These are phyloP conservation scores for Lucifuga dentata DNA, from an alignment of 2,113 vertebrate genomes.

Conservation along the genomic window DNA sequence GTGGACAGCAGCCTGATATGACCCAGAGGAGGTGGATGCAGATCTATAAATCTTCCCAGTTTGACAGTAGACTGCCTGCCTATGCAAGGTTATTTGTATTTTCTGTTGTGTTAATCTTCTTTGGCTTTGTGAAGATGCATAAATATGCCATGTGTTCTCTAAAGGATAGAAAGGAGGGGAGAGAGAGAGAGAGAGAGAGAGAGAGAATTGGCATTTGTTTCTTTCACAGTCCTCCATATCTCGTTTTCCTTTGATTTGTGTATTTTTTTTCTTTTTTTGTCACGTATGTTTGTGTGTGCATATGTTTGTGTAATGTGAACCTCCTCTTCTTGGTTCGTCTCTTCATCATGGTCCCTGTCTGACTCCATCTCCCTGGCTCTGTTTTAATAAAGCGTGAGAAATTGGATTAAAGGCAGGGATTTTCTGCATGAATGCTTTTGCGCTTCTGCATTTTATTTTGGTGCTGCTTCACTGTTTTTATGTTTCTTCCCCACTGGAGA, in stretches of 20 bases:
- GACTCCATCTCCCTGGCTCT: conserved; percentile 54
- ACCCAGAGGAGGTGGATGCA: conserved; percentile 11
- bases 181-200: conserved; percentile 2
- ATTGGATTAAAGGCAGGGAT: conserved; percentile 79
- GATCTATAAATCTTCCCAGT: conserved; percentile 19
- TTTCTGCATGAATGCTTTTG: conserved; percentile 74
- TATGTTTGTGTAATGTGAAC: conserved; percentile 36
- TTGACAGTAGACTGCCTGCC: conserved; percentile 11
- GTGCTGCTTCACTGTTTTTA: conserved; percentile 45
- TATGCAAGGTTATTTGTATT: conserved; percentile 28
- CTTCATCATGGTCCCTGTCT: conserved; percentile 46
- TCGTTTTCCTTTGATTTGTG: conserved; percentile 42
- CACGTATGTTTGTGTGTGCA: conserved; percentile 1
- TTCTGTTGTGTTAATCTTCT: conserved; percentile 19
- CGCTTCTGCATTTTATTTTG: conserved; percentile 73
- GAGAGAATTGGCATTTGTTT: conserved; percentile 35
- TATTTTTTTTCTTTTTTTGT: neutral
- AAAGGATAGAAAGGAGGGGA: neutral
- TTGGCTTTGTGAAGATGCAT: conserved; percentile 19
- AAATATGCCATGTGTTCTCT: conserved; percentile 31
- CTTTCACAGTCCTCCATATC: conserved; percentile 32
- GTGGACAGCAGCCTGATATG: conserved; percentile 28
- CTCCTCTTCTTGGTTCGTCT: conserved; percentile 36
- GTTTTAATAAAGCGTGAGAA: conserved; percentile 78
- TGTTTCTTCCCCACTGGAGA: conserved; percentile 19